Evolutionary conservation across 2,113 vertebrate genomes (phyloP), one percentile per base, ranked within the genome.

Genomic region (Tenebrosternarchus preto): DNA sequence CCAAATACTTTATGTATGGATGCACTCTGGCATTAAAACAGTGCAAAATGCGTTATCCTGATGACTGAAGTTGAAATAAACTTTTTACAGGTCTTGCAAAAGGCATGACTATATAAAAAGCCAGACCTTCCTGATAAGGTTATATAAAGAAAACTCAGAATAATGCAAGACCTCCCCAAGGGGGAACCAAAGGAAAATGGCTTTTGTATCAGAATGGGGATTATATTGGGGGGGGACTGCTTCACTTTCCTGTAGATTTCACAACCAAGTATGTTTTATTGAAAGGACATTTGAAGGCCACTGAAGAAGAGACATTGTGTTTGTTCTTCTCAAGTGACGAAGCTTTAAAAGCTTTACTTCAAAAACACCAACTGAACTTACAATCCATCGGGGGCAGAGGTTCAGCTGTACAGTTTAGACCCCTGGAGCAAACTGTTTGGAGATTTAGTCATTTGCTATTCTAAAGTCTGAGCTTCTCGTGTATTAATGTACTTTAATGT

Each of bases 201-300:
- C 90, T 93, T 81, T 92, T 92, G 90, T 92, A 93, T 89, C 88
- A 86, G 89, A 90, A 89, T 90, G 91, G 88, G 86, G 89, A 85
- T 82, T 89, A 86, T 88, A 89, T 91, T 89, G 84, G n/a, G 87
- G 87, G 85, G 76, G 89, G 86, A 87, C 86, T 77, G 85, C 89
- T 66, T 88, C 87, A 89, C 89, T 86, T 90, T 91, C 88, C 91
- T 90, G 87, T 83, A 90, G 88, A 88, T 90, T 87, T 92, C 88
- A 87, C 91, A 93, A 89, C 89, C 90, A 88, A 91, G 89, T 86
- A 89, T 90, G 87, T 90, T 92, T 92, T 91, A 92, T 90, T 90
- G 86, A 93, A 92, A 91, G 89, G 89, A 86, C 88, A 86, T 89
- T 90, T 89, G 84, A 91, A 91, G 88, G 89, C 87, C 85, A 85